phyloP scores from a whole-genome alignment of 1,140 invertebrate genomes.

The Chlorops oryzae region DNA sequence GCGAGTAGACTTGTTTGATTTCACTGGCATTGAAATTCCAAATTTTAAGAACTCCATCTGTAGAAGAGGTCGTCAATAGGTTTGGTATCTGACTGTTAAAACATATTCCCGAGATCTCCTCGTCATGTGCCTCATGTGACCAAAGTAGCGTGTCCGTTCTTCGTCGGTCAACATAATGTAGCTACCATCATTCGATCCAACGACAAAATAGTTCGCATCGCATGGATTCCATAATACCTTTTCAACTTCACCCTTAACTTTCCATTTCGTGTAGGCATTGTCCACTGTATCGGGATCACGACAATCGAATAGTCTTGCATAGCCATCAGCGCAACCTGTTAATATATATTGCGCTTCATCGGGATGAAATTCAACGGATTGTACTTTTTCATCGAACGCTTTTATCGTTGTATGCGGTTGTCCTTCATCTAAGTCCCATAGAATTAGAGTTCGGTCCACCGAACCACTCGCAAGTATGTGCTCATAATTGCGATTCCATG shows the following conservation, averaged over 20 bases:
- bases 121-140: conserved; percentile 69
- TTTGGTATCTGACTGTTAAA: conserved; percentile 37
- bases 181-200: conserved; percentile 72
- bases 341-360: conserved; percentile 73
- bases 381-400: conserved; percentile 75
- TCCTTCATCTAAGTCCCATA: conserved; percentile 87
- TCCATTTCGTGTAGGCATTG: conserved; percentile 61
- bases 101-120: conserved; percentile 68
- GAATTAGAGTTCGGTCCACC: conserved; percentile 77
- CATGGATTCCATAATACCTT: conserved; percentile 73
- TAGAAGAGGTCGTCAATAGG: conserved; percentile 37
- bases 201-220: conserved; percentile 51
- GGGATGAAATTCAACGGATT: conserved; percentile 83
- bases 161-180: conserved; percentile 75
- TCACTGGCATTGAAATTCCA: conserved; percentile 39
- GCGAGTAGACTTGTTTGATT: conserved; percentile 53
- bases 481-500: conserved; percentile 79
- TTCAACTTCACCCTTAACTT: conserved; percentile 75
- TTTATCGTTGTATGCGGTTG: conserved; percentile 66
- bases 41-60: conserved; percentile 40
- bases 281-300: conserved; percentile 53
- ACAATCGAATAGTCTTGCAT: conserved; percentile 74
- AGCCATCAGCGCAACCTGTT: conserved; percentile 64
- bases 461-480: conserved; percentile 89
- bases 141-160: conserved; percentile 63